A percentile compares a stretch with the other conserved stretches of the same genome.
phyloP scores from a whole-genome alignment of 2,113 vertebrate genomes.

The Chlorodrepanis virens region DNA sequence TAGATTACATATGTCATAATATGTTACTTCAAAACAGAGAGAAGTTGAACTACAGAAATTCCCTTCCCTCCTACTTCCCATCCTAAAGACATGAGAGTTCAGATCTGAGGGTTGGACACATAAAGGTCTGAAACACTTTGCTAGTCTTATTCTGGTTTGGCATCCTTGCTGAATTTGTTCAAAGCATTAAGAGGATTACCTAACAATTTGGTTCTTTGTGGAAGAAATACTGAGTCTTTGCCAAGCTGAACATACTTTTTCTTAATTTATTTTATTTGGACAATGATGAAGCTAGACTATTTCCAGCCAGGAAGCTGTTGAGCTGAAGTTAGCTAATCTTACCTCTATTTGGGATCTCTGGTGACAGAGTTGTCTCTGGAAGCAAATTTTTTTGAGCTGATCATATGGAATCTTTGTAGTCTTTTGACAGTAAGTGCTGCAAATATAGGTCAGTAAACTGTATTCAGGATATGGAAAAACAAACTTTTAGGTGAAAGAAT shows the following conservation, averaged over 20 bases:
- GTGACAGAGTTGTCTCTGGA: not conserved
- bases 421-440: not conserved
- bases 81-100: not conserved
- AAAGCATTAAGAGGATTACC: not conserved
- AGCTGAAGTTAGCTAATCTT: not conserved
- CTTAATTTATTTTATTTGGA: not conserved
- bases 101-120: not conserved
- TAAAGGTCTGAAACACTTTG: not conserved
- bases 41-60: not conserved
- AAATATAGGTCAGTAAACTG: not conserved
- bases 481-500: not conserved
- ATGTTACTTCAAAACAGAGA: not conserved
- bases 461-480: not conserved
- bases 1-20: not conserved
- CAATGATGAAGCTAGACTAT: not conserved
- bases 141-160: not conserved
- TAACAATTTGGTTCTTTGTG: not conserved
- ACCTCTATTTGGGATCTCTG: not conserved
- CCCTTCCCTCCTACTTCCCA: not conserved
- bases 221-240: not conserved
- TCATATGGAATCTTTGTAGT: not conserved
- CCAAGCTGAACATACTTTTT: not conserved
- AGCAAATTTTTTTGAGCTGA: not conserved
- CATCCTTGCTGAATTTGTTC: not conserved
- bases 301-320: not conserved